These are phyloP conservation scores for Labia minor DNA, from an alignment of 2,888 invertebrate species.

Conservation along the genomic window DNA sequence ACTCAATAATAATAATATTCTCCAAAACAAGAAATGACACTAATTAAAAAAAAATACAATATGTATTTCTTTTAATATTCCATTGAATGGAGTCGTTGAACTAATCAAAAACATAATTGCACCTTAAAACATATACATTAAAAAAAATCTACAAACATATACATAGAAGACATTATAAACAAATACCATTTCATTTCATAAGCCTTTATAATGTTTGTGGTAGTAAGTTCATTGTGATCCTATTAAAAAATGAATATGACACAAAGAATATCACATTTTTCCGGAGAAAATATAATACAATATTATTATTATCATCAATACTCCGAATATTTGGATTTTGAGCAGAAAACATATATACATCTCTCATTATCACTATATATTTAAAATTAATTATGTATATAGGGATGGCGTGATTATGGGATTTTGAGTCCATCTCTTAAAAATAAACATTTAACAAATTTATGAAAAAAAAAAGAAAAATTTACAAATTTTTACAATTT, in stretches of 20 bases:
- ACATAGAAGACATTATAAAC: neutral
- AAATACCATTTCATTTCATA: neutral
- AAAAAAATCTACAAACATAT: constrained; percentile 2
- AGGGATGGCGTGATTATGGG: too few species aligned
- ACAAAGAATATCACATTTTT: constrained; percentile 9
- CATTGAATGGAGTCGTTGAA: neutral
- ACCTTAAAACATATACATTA: neutral
- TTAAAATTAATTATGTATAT: too few species aligned
- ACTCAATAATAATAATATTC: too few species aligned
- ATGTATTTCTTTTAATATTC: neutral
- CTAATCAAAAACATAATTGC: neutral
- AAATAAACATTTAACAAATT: too few species aligned
- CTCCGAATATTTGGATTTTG: neutral
- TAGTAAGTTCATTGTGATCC: neutral
- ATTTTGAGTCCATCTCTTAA: too few species aligned
- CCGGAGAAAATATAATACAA: neutral
- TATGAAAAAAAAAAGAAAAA: neutral
- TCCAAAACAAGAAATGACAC: too few species aligned
- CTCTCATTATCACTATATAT: too few species aligned
- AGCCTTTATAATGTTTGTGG: neutral
- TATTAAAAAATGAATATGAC: constrained; percentile 3
- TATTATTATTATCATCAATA: neutral
- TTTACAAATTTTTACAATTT: neutral
- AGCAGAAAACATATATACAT: neutral
- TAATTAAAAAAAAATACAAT: neutral